Base-by-base conservation (phyloP, 2,888 invertebrate genomes). In the Callyntrura sp. region DNA sequence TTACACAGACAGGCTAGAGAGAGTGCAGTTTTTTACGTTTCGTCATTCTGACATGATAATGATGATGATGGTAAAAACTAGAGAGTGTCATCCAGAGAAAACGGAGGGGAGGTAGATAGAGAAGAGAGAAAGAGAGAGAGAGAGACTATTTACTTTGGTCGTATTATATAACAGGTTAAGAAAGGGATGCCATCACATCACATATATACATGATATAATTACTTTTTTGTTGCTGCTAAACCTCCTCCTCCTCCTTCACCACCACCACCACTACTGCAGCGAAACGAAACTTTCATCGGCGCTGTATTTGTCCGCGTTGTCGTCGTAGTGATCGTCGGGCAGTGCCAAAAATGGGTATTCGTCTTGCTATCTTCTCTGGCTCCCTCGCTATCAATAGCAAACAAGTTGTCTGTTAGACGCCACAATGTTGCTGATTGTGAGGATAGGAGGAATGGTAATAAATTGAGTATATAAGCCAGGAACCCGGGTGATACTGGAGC, bases 131-230 rank as follows among this genome's bases (percentile, higher is more conserved):
- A 35, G 43, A 17, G 68, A 8, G 35, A n/a, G 35, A 35, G 35
- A 35, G 35, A 35, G 2, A 35, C 35, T 35, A 35, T 35, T 35
- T 35, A 6, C 35, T 4, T 11, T 35, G 68, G 1, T 6, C 6
- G 17, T 68, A 68, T 68, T 68, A 68, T 68, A 68, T 68, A 68
- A 68, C 68, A 68, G n/a, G 70, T 84, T 84, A 84, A 70, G 84
- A 84, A 68, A 84, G 68, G 70, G 84, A 84, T 84, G 70, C 12
- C 25, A 35, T 20, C 8, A 55, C 70, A 70, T 84, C 55, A 55
- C 14, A 62, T 28, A n/a, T 2, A 51, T n/a, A 14, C n/a, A n/a
- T 68, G 17, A 43, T 43, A 68, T 68, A 43, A 25, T 70, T 65
- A 45, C 62, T 88, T 90, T 87, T 83, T 81, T 60, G 60, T 17